Conservation (phyloP, 2,797 vertebrate species). For the Hemitrygon akajei region DNA sequence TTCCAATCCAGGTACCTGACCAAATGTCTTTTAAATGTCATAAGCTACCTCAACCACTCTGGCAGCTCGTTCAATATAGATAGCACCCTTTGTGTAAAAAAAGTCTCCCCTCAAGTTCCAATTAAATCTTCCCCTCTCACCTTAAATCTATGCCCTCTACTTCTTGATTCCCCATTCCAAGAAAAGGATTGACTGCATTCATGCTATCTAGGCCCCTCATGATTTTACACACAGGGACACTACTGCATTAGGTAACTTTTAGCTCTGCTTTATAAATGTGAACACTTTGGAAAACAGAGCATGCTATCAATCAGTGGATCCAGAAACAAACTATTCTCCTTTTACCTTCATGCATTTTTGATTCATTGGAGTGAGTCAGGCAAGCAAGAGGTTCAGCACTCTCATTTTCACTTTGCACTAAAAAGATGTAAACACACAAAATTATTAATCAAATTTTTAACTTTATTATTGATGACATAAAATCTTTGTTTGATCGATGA, state of each 20-base stretch:
- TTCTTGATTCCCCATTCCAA: not conserved
- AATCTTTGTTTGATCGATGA: not conserved
- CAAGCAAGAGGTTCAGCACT: too few relatives aligned
- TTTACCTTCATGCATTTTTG: not conserved
- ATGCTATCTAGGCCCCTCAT: too few relatives aligned
- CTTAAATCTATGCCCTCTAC: too few relatives aligned
- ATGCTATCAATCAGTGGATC: not conserved
- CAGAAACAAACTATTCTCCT: not conserved
- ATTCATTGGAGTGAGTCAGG: not conserved
- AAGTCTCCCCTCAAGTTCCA: too few relatives aligned
- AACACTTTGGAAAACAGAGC: not conserved
- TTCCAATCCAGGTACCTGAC: too few relatives aligned
- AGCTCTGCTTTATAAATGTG: too few relatives aligned
- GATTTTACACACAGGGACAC: not conserved
- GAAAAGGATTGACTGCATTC: not conserved
- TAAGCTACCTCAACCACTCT: too few relatives aligned
- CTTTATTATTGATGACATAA: not conserved
- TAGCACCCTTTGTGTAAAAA: too few relatives aligned
- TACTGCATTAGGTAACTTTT: not conserved
- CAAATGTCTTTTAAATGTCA: too few relatives aligned
- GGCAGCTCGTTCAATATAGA: too few relatives aligned
- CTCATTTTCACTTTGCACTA: not conserved
- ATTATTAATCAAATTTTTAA: not conserved
- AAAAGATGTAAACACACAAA: not conserved
- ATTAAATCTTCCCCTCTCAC: too few relatives aligned